These are phyloP conservation scores for Drosophila parvula DNA, from an alignment of 1,140 invertebrate species.

Conservation along the genomic window DNA sequence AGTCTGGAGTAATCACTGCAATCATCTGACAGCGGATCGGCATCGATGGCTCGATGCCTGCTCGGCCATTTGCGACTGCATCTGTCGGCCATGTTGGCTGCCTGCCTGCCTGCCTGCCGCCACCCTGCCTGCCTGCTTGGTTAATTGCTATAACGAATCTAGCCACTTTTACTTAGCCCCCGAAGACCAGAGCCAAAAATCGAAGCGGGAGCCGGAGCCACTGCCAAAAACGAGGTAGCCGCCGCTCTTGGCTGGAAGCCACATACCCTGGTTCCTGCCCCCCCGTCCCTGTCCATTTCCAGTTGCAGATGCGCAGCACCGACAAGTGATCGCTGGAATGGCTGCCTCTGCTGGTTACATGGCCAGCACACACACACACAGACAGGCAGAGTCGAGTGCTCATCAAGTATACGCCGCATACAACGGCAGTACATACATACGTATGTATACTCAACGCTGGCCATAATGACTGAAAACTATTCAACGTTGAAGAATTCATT, in stretches of 20 bases:
- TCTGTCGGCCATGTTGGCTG: slow-evolving; percentile 4
- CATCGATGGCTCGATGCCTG: slow-evolving; percentile 57
- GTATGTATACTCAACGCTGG: slow-evolving; percentile 35
- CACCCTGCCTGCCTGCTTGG: slow-evolving; percentile 16
- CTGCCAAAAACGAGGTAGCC: slow-evolving; percentile 29
- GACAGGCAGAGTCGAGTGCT: slow-evolving; percentile 6
- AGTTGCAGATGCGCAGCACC: slow-evolving; percentile 48
- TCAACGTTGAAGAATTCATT: slow-evolving; percentile 84
- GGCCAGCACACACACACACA: slow-evolving; percentile 23
- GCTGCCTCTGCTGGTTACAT: slow-evolving; percentile 42
- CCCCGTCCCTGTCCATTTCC: slow-evolving; percentile 9
- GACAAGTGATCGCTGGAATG: slow-evolving; percentile 41
- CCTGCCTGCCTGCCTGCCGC: slow-evolving; percentile 2
- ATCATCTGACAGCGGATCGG: slow-evolving; percentile 61
- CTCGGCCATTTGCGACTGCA: slow-evolving; percentile 38
- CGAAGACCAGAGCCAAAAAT: slow-evolving; percentile 46
- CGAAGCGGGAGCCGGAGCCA: slow-evolving; percentile 36
- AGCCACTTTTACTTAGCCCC: slow-evolving; percentile 70
- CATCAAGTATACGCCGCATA: slow-evolving; percentile 70
- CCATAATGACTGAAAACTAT: slow-evolving; percentile 84
- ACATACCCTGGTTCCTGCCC: slow-evolving; percentile 3
- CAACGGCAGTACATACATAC: slow-evolving; percentile 41
- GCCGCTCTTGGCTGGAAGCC: slow-evolving; percentile 17
- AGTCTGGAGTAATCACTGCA: slow-evolving; percentile 59
- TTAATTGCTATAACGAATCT: slow-evolving; percentile 81